phyloP scores from a whole-genome alignment of 1,140 invertebrate genomes.

The Bilobella aurantiaca region DNA sequence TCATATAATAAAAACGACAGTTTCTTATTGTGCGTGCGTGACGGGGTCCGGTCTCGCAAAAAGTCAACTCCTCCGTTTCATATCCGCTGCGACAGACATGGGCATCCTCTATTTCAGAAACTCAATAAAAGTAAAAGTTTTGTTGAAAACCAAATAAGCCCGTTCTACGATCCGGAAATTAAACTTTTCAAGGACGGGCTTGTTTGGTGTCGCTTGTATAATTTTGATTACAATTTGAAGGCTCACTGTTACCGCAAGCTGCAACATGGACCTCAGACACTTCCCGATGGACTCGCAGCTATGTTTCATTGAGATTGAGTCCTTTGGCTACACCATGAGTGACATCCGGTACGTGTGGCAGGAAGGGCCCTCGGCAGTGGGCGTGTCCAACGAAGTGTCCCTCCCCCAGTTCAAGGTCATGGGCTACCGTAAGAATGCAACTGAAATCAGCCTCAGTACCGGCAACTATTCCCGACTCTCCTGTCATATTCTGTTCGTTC shows the following conservation, averaged over 20 bases:
- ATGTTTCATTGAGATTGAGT: slow-evolving; percentile 32
- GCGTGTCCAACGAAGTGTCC: slow-evolving; percentile 81
- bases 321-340: slow-evolving; percentile 79
- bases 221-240: slow-evolving; percentile 55
- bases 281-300: slow-evolving; percentile 48
- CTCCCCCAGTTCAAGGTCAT: slow-evolving; percentile 90
- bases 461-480: slow-evolving; percentile 95
- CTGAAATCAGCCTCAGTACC: slow-evolving; percentile 80
- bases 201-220: too few relatives aligned
- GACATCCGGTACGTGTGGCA: slow-evolving; percentile 94
- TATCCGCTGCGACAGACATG: too few relatives aligned
- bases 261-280: slow-evolving; percentile 51
- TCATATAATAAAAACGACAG: too few relatives aligned
- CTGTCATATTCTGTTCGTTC: slow-evolving; percentile 92
- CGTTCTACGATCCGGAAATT: background rate
- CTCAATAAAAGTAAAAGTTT: too few relatives aligned
- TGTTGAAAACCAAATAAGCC: background rate
- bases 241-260: slow-evolving; percentile 55
- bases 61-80: too few relatives aligned
- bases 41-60: too few relatives aligned
- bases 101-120: too few relatives aligned
- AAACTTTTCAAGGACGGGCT: too few relatives aligned
- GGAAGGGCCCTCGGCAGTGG: slow-evolving; percentile 80
- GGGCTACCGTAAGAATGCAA: slow-evolving; percentile 74
- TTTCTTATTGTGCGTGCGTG: too few relatives aligned